Percentiles rank a stretch among this genome's conserved stretches.
These are phyloP conservation scores for Brachyptera risi DNA, from an alignment of 2,888 invertebrate genomes.

Conservation along the genomic window DNA sequence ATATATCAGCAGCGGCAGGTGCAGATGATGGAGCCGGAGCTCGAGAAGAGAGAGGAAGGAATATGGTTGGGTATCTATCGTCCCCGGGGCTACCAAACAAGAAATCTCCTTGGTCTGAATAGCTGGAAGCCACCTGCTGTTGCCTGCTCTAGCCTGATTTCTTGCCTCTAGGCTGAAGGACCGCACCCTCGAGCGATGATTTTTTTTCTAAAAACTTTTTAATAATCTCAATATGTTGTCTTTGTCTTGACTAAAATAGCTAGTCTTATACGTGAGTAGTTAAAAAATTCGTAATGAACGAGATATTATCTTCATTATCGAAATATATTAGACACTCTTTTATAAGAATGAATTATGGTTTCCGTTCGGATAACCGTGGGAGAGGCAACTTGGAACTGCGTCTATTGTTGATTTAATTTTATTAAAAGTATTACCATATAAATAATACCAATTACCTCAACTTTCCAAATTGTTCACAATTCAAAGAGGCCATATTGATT, in stretches of 20 bases:
- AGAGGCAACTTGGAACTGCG: too few relatives aligned
- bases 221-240: slow-evolving; percentile 2
- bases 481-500: background rate
- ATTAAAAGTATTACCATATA: background rate
- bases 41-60: background rate
- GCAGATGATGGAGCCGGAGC: slow-evolving; percentile 28
- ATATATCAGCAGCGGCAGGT: slow-evolving; percentile 30
- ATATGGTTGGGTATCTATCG: background rate
- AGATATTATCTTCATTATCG: slow-evolving; percentile 23
- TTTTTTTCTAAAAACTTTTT: slow-evolving; percentile 7
- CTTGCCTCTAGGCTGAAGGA: slow-evolving; percentile 18
- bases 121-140: slow-evolving; percentile 29
- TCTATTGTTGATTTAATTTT: background rate
- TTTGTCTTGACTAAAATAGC: background rate
- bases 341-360: background rate
- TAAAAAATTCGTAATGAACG: background rate
- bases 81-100: slow-evolving; percentile 25
- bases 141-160: slow-evolving; percentile 9
- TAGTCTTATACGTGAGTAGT: background rate
- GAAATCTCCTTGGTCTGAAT: slow-evolving; percentile 26
- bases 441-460: background rate
- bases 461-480: background rate
- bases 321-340: slow-evolving; percentile 3
- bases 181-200: slow-evolving; percentile 22
- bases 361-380: background rate